A percentile compares a stretch with the other conserved stretches of the same genome.
Conservation (phyloP, 2,888 invertebrate genomes). For the Ormyrus nitidulus region DNA sequence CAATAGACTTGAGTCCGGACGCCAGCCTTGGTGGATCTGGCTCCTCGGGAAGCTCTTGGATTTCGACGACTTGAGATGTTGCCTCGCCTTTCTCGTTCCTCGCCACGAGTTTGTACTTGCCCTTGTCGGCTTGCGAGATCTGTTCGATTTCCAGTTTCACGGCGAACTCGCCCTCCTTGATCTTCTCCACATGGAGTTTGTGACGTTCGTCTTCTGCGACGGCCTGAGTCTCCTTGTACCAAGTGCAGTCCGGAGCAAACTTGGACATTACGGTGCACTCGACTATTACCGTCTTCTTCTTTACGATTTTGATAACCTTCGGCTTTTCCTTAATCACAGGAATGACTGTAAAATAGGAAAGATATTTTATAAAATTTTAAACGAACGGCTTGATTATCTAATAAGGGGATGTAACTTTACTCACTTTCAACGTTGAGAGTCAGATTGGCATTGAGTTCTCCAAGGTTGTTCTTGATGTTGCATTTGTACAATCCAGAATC, state of each 20-base stretch:
- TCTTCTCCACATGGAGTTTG: slow-evolving; percentile 85
- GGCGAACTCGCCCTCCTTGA: slow-evolving; percentile 92
- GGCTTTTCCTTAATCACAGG: slow-evolving; percentile 96
- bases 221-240: slow-evolving; percentile 91
- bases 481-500: slow-evolving; percentile 99
- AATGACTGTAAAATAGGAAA: slow-evolving; percentile 81
- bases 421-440: slow-evolving; percentile 98
- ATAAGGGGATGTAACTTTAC: slow-evolving; percentile 62
- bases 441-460: slow-evolving; percentile 97
- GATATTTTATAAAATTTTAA: background rate
- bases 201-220: slow-evolving; percentile 87
- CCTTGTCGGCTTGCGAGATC: slow-evolving; percentile 88
- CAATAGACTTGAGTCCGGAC: slow-evolving; percentile 85
- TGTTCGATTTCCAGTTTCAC: slow-evolving; percentile 93
- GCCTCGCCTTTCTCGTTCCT: slow-evolving; percentile 96
- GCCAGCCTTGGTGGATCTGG: slow-evolving; percentile 88
- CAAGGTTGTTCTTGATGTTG: slow-evolving; percentile 96
- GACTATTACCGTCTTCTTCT: slow-evolving; percentile 94
- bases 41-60: slow-evolving; percentile 88
- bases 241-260: slow-evolving; percentile 94
- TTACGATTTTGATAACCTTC: slow-evolving; percentile 92
- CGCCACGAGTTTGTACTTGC: slow-evolving; percentile 92
- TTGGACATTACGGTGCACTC: slow-evolving; percentile 96
- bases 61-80: slow-evolving; percentile 90
- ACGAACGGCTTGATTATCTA: background rate